A percentile compares a stretch with the other conserved stretches of the same genome.
Evolutionary conservation across 2,113 vertebrate species (phyloP).

Genomic region (Platysteira castanea): DNA sequence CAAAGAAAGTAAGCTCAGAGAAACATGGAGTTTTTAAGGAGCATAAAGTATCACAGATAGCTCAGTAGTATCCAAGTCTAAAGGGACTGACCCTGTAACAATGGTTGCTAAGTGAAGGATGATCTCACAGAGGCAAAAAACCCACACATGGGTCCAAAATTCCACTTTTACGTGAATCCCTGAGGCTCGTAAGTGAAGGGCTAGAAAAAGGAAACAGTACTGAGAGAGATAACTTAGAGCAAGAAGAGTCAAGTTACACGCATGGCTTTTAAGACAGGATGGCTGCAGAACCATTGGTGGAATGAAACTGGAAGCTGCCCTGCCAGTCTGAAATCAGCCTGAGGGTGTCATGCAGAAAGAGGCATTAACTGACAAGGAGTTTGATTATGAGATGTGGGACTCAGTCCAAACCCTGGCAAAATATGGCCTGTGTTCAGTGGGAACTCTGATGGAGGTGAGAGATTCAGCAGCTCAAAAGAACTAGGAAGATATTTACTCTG

Average conservation of each 20-base stretch:
- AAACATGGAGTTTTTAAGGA: neutral
- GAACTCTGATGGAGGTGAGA: neutral
- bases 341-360: neutral
- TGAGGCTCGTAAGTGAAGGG: neutral
- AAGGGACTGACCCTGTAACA: neutral
- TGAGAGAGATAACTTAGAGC: neutral
- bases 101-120: neutral
- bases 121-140: neutral
- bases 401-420: neutral
- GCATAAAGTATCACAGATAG: neutral
- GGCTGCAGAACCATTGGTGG: neutral
- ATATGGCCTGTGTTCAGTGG: accelerated
- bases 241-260: neutral
- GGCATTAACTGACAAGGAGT: neutral
- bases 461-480: neutral
- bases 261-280: neutral
- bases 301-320: neutral
- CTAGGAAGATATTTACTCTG: neutral
- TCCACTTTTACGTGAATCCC: neutral
- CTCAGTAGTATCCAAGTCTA: accelerated
- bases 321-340: neutral
- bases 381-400: neutral
- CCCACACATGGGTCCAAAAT: neutral
- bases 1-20: neutral
- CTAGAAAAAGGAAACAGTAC: neutral